phyloP scores from a whole-genome alignment of 2,888 invertebrate species.

The Agrotis exclamationis region DNA sequence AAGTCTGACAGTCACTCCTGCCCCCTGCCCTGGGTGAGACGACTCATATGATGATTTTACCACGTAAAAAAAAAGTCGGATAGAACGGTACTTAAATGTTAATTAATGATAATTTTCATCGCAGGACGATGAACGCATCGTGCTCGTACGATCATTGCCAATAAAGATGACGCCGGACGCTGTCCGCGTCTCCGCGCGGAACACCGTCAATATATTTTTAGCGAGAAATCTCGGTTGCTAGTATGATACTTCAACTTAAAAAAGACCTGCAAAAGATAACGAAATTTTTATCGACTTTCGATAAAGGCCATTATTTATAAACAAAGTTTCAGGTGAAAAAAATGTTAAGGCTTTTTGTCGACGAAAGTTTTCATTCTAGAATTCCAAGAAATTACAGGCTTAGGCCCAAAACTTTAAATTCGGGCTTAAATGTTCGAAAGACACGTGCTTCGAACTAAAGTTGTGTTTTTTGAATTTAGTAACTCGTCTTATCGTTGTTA shows the following conservation, averaged over 20 bases:
- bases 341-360: slow-evolving; percentile 23
- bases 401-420: slow-evolving; percentile 22
- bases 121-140: too few species aligned
- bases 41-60: too few species aligned
- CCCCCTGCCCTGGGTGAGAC: too few species aligned
- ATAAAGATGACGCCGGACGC: too few species aligned
- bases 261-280: slow-evolving; percentile 16
- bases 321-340: slow-evolving; percentile 37
- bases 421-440: slow-evolving; percentile 30
- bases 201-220: too few species aligned
- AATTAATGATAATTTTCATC: too few species aligned
- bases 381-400: slow-evolving; percentile 33
- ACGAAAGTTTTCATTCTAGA: slow-evolving; percentile 33
- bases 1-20: too few species aligned
- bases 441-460: slow-evolving; percentile 31
- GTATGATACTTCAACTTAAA: slow-evolving; percentile 14
- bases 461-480: slow-evolving; percentile 1
- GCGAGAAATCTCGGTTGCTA: too few species aligned
- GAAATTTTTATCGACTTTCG: slow-evolving; percentile 50
- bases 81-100: too few species aligned
- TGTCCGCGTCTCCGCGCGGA: too few species aligned
- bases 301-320: slow-evolving; percentile 54
- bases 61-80: too few species aligned
- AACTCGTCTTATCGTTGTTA: neutral
- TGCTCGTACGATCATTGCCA: too few species aligned